phyloP scores from a whole-genome alignment of 2,113 vertebrate genomes.

The Mola mola region DNA sequence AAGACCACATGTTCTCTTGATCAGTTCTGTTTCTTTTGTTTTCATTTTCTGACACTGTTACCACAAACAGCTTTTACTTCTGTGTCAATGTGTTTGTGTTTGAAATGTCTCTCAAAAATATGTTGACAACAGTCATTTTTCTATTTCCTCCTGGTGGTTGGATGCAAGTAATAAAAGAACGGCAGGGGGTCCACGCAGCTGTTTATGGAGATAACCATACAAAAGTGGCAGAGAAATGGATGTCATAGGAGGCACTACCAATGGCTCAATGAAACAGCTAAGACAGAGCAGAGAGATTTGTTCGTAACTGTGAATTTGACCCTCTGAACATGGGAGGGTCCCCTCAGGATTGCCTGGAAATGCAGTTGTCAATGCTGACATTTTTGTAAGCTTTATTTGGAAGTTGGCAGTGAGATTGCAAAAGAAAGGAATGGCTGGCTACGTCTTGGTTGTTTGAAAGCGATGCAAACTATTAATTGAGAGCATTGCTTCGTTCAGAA shows the following conservation, averaged over 20 bases:
- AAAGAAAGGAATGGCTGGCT: not conserved
- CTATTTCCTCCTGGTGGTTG: slow-evolving; percentile 54
- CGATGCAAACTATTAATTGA: slow-evolving; percentile 15
- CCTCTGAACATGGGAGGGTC: slow-evolving; percentile 30
- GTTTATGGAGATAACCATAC: slow-evolving; percentile 40
- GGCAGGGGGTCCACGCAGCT: slow-evolving; percentile 17
- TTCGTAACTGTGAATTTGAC: slow-evolving; percentile 45
- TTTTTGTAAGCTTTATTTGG: slow-evolving; percentile 38
- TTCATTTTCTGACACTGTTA: too few relatives aligned
- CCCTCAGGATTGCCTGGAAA: slow-evolving; percentile 16
- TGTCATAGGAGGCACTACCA: slow-evolving; percentile 41
- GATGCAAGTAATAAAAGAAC: slow-evolving; percentile 54
- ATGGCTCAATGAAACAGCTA: slow-evolving; percentile 19
- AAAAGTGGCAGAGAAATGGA: slow-evolving; percentile 33
- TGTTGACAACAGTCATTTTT: slow-evolving; percentile 52
- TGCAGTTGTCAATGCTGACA: slow-evolving; percentile 3
- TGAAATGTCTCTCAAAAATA: slow-evolving; percentile 49
- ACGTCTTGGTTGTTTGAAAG: slow-evolving; percentile 26
- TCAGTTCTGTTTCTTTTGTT: too few relatives aligned
- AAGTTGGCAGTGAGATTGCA: slow-evolving; percentile 32
- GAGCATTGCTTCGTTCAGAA: slow-evolving; percentile 4
- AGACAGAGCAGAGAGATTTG: slow-evolving; percentile 46
- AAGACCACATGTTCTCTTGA: too few relatives aligned
- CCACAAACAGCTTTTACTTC: too few relatives aligned
- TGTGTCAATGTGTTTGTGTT: slow-evolving; percentile 40